Conservation (phyloP, 2,797 vertebrate species). For the Choloepus didactylus region DNA sequence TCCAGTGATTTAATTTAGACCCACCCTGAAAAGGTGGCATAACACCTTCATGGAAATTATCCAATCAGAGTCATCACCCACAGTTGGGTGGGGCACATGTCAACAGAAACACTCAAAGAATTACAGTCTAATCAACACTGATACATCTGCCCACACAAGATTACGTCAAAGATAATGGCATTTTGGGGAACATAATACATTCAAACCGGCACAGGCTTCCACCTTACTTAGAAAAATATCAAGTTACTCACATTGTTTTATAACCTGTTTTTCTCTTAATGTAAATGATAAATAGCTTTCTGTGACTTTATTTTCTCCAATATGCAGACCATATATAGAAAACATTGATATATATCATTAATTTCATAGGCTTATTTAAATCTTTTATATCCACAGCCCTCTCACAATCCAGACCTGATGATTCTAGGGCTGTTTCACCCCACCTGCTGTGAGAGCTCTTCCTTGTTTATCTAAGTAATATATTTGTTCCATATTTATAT, state of each 20-base stretch:
- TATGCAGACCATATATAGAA: neutral
- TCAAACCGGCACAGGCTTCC: neutral
- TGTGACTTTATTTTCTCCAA: neutral
- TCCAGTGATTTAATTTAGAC: too few species aligned
- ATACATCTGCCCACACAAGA: too few species aligned
- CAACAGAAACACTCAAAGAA: too few species aligned
- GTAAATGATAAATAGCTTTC: neutral
- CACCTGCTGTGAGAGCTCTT: neutral
- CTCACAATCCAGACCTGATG: neutral
- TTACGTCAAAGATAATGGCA: too few species aligned
- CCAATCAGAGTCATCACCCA: too few species aligned
- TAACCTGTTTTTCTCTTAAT: conserved; percentile 34
- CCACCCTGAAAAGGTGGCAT: too few species aligned
- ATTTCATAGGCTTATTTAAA: conserved; percentile 16
- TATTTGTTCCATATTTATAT: neutral
- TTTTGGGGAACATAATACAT: too few species aligned
- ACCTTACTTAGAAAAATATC: neutral
- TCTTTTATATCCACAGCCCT: neutral
- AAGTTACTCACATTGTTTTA: neutral
- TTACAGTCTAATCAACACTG: too few species aligned
- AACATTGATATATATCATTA: neutral
- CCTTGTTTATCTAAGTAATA: neutral
- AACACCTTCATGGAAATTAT: too few species aligned
- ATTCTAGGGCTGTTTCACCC: neutral
- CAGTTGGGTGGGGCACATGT: too few species aligned